Conservation (phyloP, 2,888 invertebrate genomes). For the Thera britannica region DNA sequence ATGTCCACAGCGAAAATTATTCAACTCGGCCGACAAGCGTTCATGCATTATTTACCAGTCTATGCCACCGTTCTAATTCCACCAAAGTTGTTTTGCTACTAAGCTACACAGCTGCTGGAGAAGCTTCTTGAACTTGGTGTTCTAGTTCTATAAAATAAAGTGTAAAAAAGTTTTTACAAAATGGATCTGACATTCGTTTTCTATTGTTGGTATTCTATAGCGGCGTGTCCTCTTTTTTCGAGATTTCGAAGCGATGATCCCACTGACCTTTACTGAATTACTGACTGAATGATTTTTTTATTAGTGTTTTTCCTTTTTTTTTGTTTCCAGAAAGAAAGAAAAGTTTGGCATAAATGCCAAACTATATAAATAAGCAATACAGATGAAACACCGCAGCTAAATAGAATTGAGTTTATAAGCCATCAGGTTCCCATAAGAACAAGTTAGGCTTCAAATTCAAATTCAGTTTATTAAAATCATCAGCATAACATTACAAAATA, state of each 20-base stretch:
- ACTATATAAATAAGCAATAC: too few species aligned
- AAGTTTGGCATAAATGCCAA: too few species aligned
- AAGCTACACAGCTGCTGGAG: neutral
- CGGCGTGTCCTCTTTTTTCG: neutral
- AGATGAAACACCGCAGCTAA: too few species aligned
- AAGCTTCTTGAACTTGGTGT: constrained; percentile 11
- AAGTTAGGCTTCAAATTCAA: too few species aligned
- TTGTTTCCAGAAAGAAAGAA: neutral
- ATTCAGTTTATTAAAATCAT: too few species aligned
- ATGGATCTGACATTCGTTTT: neutral
- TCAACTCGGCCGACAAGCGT: constrained; percentile 47
- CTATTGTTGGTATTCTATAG: neutral
- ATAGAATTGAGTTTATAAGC: too few species aligned
- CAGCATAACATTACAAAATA: too few species aligned
- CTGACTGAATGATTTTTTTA: too few species aligned
- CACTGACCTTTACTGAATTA: too few species aligned
- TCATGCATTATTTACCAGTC: constrained; percentile 60
- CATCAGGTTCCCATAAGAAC: too few species aligned
- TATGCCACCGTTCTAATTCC: constrained; percentile 23
- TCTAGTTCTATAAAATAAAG: neutral
- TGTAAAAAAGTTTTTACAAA: neutral
- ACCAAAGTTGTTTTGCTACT: constrained; percentile 26
- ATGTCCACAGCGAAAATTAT: constrained; percentile 47
- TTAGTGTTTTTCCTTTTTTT: neutral
- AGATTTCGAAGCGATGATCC: neutral